These are phyloP conservation scores for Pseudoips prasinana DNA, from an alignment of 2,888 invertebrate genomes.

Conservation along the genomic window DNA sequence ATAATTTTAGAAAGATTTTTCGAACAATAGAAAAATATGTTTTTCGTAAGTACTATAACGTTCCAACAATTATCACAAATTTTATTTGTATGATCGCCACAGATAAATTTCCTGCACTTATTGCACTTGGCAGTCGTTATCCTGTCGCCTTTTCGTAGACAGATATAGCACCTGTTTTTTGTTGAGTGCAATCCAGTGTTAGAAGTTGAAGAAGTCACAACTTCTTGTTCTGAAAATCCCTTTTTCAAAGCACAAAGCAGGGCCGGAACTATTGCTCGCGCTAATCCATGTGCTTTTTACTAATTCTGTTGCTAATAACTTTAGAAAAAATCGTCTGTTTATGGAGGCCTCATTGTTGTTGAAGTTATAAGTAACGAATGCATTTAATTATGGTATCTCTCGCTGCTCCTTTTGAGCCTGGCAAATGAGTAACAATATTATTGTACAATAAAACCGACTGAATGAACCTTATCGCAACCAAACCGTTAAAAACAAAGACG, in stretches of 20 bases:
- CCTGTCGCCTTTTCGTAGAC: constrained; percentile 1
- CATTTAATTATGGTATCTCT: no score
- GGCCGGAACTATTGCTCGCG: constrained; percentile 3
- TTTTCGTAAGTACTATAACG: constrained; percentile 1
- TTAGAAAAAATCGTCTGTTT: background rate
- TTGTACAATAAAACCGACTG: no score
- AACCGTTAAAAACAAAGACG: no score
- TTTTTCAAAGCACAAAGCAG: constrained; percentile 5
- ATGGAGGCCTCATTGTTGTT: background rate
- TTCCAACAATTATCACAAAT: background rate
- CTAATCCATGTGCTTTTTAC: constrained; percentile 3
- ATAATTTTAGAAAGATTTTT: background rate
- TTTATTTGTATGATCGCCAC: constrained; percentile 1
- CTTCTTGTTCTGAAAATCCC: constrained; percentile 1
- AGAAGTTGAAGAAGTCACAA: constrained; percentile 1
- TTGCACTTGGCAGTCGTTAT: constrained; percentile 1
- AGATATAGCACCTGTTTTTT: constrained; percentile 2
- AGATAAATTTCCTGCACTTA: constrained; percentile 1
- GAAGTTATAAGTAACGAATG: background rate
- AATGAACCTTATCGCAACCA: no score
- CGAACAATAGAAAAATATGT: constrained; percentile 1
- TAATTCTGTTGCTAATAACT: constrained; percentile 2
- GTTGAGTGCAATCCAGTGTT: constrained; percentile 1
- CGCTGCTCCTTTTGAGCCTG: no score
- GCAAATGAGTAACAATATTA: no score